Base-by-base conservation (phyloP, 2,888 invertebrate species). In the Podotricha telesiphe region DNA sequence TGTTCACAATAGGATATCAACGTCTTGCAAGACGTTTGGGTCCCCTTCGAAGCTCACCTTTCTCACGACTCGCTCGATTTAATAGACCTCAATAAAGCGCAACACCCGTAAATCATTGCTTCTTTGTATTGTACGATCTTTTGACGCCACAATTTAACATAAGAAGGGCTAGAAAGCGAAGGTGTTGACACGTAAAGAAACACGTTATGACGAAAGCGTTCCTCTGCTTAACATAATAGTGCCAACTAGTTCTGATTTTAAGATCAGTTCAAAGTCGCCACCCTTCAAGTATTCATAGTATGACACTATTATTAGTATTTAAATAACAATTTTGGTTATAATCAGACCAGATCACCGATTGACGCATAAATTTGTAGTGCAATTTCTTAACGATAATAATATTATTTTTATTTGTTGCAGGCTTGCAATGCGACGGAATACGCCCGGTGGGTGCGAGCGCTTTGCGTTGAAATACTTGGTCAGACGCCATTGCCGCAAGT, bases 401-500 rank as follows among this genome's bases (percentile, higher is more conserved):
- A 42, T 58, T 45, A 40, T 69, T 71, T 79, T 72, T 74, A 48
- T 76, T 90, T 86, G 86, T 95, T 94, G 66, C 93, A 96, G 96
- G 94, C 95, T 81, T 94, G 94, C 86, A 95, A 94, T 80, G 95
- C 95, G 83, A 93, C 94, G 78, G 94, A 95, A 78, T 96, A 96
- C 86, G 94, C 95, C 86, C 94, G 95, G 69, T 96, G 96, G 96
- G 95, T 96, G 79, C 95, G 95, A 79, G 95, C 95, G 67, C 94
- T 96, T 72, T 96, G 96, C 65, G 95, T 96, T 73, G 96, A 96
- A 84, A 94, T 96, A 74, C 95, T 96, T 75, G 94, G 96, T 2
- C 96, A 96, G 83, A 96, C 96, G 40, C 96, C 96, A 20, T 87
- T 96, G 74, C 95, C 95, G 61, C 95, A 95, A 74, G 94, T 96